These are phyloP conservation scores for Eupithecia abbreviata DNA, from an alignment of 2,888 invertebrate species.

Conservation along the genomic window DNA sequence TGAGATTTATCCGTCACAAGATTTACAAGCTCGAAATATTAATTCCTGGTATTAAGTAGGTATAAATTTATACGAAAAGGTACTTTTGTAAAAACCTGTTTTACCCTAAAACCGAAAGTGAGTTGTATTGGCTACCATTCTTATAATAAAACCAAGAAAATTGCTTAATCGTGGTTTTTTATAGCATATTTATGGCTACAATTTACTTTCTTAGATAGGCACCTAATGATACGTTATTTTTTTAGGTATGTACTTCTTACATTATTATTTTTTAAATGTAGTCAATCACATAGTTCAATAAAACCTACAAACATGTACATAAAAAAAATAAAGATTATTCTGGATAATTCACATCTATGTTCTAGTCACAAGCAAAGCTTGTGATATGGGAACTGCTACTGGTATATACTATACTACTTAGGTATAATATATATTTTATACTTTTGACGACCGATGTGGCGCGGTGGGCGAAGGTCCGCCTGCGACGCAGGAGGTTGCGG, in stretches of 20 bases:
- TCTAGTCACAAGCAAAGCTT: no score
- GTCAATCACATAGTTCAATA: no score
- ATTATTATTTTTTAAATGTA: no score
- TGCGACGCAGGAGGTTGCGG: no score
- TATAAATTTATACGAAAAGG: not conserved
- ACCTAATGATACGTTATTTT: not conserved
- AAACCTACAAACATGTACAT: no score
- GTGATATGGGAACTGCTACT: no score
- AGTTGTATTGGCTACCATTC: not conserved
- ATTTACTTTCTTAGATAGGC: not conserved
- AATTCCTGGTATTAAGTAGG: not conserved
- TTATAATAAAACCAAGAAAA: not conserved
- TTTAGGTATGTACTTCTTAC: not conserved
- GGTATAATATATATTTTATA: no score
- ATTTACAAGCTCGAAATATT: not conserved
- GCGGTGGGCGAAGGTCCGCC: no score
- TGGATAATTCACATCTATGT: no score
- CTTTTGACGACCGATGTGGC: no score
- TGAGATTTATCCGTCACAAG: not conserved
- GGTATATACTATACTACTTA: no score
- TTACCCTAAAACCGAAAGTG: slow-evolving; percentile 8
- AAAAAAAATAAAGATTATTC: no score
- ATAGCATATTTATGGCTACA: not conserved
- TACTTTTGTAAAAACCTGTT: not conserved
- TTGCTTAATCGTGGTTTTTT: not conserved